A percentile compares a stretch with the other conserved stretches of the same genome.
These are phyloP conservation scores for Aplochiton taeniatus DNA, from an alignment of 2,797 vertebrate species.

Conservation along the genomic window DNA sequence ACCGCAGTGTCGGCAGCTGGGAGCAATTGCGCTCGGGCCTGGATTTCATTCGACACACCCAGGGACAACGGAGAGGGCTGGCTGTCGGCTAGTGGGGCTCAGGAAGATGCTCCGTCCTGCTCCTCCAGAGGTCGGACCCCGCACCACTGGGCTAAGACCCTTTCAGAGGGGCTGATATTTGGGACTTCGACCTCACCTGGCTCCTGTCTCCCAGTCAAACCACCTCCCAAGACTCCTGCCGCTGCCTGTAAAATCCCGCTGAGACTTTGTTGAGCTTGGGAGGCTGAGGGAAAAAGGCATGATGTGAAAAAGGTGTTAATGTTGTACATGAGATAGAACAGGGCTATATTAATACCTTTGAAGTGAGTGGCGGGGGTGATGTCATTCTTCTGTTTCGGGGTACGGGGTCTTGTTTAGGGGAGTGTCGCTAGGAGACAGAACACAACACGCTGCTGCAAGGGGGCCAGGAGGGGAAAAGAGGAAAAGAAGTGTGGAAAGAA, in stretches of 20 bases:
- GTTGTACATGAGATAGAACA: constrained; percentile 62
- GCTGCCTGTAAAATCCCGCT: too few relatives aligned
- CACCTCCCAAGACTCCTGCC: too few relatives aligned
- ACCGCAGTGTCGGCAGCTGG: constrained; percentile 59
- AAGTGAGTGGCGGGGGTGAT: constrained; percentile 58
- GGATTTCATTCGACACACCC: constrained; percentile 51
- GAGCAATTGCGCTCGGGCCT: constrained; percentile 48
- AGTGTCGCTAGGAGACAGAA: constrained; percentile 64
- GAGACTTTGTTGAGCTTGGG: background rate
- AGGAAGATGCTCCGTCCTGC: constrained; percentile 36
- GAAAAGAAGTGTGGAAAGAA: background rate
- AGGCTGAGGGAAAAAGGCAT: constrained; percentile 2
- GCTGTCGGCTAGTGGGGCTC: constrained; percentile 36
- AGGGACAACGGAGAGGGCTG: constrained; percentile 54
- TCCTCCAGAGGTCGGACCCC: too few relatives aligned
- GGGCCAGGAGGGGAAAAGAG: background rate
- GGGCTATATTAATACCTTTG: constrained; percentile 44
- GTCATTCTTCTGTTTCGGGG: constrained; percentile 46
- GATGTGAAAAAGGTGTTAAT: constrained; percentile 60
- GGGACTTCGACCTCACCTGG: too few relatives aligned
- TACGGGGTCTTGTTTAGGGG: constrained; percentile 48
- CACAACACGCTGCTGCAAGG: constrained; percentile 42
- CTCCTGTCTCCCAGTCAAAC: too few relatives aligned
- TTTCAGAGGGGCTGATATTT: too few relatives aligned
- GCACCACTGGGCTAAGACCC: too few relatives aligned